These are phyloP conservation scores for Toxotes jaculatrix DNA, from an alignment of 2,113 vertebrate species.

Conservation along the genomic window DNA sequence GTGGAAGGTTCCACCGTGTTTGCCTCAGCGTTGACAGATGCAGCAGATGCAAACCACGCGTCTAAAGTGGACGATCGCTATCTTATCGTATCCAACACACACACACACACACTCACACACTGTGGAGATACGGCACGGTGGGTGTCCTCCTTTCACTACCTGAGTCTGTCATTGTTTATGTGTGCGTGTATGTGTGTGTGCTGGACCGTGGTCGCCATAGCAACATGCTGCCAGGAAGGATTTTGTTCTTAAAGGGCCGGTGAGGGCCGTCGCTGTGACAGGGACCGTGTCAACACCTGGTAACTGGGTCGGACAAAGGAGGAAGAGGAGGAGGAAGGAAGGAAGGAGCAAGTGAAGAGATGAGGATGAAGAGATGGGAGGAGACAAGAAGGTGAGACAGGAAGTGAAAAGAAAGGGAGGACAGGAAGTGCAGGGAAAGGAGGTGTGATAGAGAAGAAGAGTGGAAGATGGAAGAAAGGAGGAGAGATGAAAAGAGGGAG, in stretches of 20 bases:
- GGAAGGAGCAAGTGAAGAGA: neutral
- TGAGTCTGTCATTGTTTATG: neutral
- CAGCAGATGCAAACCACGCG: neutral
- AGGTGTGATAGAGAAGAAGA: neutral
- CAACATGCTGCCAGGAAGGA: constrained; percentile 38
- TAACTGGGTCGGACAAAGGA: constrained; percentile 5
- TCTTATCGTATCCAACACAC: neutral
- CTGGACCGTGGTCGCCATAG: constrained; percentile 38
- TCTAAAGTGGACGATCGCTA: neutral
- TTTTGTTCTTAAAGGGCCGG: constrained; percentile 13
- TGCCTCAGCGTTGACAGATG: neutral
- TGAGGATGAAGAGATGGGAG: neutral
- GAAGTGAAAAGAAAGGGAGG: neutral
- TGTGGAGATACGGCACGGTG: neutral
- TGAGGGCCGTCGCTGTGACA: neutral
- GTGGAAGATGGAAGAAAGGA: neutral
- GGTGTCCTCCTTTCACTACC: constrained; percentile 14
- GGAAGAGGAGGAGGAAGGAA: neutral
- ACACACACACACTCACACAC: constrained; percentile 1
- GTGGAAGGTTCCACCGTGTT: too few relatives aligned
- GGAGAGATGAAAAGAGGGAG: too few relatives aligned
- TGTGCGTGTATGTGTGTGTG: neutral
- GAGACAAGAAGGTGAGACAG: too few relatives aligned
- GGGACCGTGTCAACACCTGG: constrained; percentile 18
- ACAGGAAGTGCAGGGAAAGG: neutral